Evolutionary conservation across 2,888 invertebrate species (phyloP).

Genomic region (Neelides folsomi): DNA sequence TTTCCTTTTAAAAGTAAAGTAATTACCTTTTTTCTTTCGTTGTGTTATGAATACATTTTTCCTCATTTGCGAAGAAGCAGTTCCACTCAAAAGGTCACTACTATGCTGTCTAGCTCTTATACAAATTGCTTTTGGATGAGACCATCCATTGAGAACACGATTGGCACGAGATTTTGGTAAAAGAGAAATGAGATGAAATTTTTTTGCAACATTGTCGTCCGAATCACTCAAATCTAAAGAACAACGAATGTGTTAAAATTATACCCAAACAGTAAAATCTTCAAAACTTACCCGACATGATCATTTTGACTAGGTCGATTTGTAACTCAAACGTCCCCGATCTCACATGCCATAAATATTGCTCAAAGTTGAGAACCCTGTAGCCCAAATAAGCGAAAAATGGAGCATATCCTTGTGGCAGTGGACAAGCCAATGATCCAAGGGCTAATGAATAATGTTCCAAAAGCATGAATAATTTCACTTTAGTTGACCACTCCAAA

Average conservation of each 20-base stretch:
- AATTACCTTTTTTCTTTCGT: slow-evolving; percentile 21
- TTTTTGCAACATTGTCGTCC: slow-evolving; percentile 49
- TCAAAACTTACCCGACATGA: slow-evolving; percentile 52
- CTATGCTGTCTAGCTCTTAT: slow-evolving; percentile 70
- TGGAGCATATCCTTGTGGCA: slow-evolving; percentile 75
- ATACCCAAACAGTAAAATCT: not conserved
- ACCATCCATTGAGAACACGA: slow-evolving; percentile 62
- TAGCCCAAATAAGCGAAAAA: slow-evolving; percentile 79
- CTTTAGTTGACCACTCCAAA: slow-evolving; percentile 54
- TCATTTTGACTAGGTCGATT: slow-evolving; percentile 72
- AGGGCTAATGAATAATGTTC: slow-evolving; percentile 69
- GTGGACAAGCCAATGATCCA: slow-evolving; percentile 64
- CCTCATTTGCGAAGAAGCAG: slow-evolving; percentile 40
- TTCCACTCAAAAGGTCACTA: slow-evolving; percentile 61
- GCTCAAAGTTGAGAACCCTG: slow-evolving; percentile 57
- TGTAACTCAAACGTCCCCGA: slow-evolving; percentile 73
- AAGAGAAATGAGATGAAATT: slow-evolving; percentile 57
- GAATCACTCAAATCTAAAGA: slow-evolving; percentile 26
- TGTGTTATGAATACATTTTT: slow-evolving; percentile 24
- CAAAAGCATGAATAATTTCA: slow-evolving; percentile 59
- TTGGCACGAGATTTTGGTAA: slow-evolving; percentile 65
- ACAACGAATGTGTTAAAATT: slow-evolving; percentile 4
- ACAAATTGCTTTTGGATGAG: slow-evolving; percentile 60
- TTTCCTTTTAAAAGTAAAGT: too few relatives aligned
- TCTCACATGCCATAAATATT: slow-evolving; percentile 71